Evolutionary conservation across 2,888 invertebrate species (phyloP).

Genomic region (Diaperis boleti): DNA sequence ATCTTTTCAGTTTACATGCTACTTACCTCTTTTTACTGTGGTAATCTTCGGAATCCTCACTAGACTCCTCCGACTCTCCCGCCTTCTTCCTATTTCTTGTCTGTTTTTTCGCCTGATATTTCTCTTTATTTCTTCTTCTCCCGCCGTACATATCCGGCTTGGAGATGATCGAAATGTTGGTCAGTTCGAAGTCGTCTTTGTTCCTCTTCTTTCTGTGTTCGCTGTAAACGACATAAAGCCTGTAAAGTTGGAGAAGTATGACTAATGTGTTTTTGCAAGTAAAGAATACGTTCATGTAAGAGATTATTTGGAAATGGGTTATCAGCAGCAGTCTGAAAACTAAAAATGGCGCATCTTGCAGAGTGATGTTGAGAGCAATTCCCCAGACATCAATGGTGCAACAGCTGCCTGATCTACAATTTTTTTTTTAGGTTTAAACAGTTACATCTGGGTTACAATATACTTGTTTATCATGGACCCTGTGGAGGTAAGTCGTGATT

Average conservation of each 20-base stretch:
- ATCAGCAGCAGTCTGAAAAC: constrained; percentile 89
- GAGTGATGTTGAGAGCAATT: constrained; percentile 87
- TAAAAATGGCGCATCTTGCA: constrained; percentile 90
- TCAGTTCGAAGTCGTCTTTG: constrained; percentile 62
- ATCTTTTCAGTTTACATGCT: too few relatives aligned
- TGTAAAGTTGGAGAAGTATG: constrained; percentile 86
- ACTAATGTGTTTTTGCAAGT: constrained; percentile 93
- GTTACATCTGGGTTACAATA: too few relatives aligned
- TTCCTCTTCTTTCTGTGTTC: constrained; percentile 70
- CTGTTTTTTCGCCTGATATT: constrained; percentile 39
- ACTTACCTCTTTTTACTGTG: constrained; percentile 16
- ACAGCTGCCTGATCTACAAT: constrained; percentile 74
- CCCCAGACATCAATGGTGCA: constrained; percentile 92
- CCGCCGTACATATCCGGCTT: constrained; percentile 60
- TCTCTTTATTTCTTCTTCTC: constrained; percentile 57
- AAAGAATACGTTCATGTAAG: constrained; percentile 97
- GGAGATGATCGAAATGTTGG: constrained; percentile 71
- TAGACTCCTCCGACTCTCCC: constrained; percentile 46
- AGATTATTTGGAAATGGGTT: constrained; percentile 87
- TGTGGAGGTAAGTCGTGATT: constrained; percentile 75
- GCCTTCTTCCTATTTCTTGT: not conserved
- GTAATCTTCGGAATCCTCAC: constrained; percentile 47
- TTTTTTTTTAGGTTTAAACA: too few relatives aligned
- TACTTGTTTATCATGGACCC: constrained; percentile 54
- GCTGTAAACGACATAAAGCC: constrained; percentile 84